Base-by-base conservation (phyloP, 2,888 invertebrate genomes). In the Tachina grossa region DNA sequence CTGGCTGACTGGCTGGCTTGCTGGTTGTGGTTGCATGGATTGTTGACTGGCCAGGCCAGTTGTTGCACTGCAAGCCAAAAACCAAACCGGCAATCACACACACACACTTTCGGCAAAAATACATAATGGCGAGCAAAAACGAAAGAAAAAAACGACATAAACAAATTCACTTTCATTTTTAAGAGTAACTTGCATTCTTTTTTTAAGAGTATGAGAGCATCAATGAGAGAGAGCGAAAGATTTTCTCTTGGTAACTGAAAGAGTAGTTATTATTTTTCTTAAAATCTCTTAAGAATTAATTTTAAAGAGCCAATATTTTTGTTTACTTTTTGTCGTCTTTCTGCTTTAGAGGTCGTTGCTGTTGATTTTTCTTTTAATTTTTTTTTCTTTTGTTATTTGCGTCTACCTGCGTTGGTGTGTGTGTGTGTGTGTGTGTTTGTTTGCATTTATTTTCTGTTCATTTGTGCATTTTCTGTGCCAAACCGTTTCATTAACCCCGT, bases 401-500 rank as follows among this genome's bases (percentile, higher is more conserved):
- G 63, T 80, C 79, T 81, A 77, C 75, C 75, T 78, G 55, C 6
- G 6, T 6, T 31, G 6, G 31, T 61, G 45, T 41, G 77, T 63
- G 14, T 57, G 49, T 63, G 14, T 57, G 49, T 77, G 63, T 55
- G 13, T 65, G 39, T 72, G 3, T 31, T 19, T 74, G 49, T 59
- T 9, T 61, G 16, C 4, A 11, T 49, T n/a, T n/a, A 22, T 61
- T 55, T 63, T 74, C 71, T 65, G 69, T 85, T 77, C 78, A 81
- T 75, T 83, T 80, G 79, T 88, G 88, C 89, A 88, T 88, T 89
- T 89, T 90, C 90, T 92, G 92, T 92, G 92, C 91, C 91, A 91
- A 91, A 91, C 90, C 89, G 91, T 91, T 92, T 91, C 92, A 91
- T 92, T 92, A 92, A 92, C 92, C 92, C 92, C 91, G 84, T 87